Base-by-base conservation (phyloP, 1,140 invertebrate genomes). In the Calliphora vicina region DNA sequence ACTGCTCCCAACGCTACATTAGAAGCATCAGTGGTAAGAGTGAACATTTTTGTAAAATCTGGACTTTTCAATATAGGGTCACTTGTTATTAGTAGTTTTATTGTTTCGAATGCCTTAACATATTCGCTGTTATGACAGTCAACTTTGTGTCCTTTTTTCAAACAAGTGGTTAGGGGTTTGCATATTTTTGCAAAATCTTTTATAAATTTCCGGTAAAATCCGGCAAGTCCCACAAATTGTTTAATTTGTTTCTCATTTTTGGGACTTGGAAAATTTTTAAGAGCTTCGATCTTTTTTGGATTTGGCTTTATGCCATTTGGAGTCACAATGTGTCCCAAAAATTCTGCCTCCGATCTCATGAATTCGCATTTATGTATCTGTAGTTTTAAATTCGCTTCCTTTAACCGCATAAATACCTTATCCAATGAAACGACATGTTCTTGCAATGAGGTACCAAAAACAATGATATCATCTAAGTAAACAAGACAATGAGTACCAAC, bases 391-490 rank as follows among this genome's bases (percentile, higher is more conserved):
- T 88, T 88, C 42, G 85, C 84, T 67, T 87, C 83, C 27, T 84
- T 82, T 26, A 87, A 73, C 61, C 83, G 83, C 9, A 86, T 45
- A 43, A 91, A 89, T 20, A 91, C 83, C 80, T 86, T 80, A 50
- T 81, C 82, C 13, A 92, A 80, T 84, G 88, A 88, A 50, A 76
- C 17, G 12, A 85, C 76, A 84, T 90, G 88, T 86, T 90, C 82
- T 82, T 89, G 84, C 35, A 92, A 82, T 23, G 86, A 87, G 17
- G 76, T 84, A 2, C 85, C 84, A 73, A 86, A 91, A 8, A 92
- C 82, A 15, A 92, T 84, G 3, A 91, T 87, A 83, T 92, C 91
- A 78, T 92, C 91, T 20, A 91, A 61, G 74, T 92, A 92, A 1
- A 91, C 87, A 74, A 89, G 86, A 84, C 88, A 87, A 74, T 85